Evolutionary conservation across 2,797 vertebrate genomes (phyloP), one percentile per base, ranked within the genome.

Genomic region (Hoplostethus mediterraneus): DNA sequence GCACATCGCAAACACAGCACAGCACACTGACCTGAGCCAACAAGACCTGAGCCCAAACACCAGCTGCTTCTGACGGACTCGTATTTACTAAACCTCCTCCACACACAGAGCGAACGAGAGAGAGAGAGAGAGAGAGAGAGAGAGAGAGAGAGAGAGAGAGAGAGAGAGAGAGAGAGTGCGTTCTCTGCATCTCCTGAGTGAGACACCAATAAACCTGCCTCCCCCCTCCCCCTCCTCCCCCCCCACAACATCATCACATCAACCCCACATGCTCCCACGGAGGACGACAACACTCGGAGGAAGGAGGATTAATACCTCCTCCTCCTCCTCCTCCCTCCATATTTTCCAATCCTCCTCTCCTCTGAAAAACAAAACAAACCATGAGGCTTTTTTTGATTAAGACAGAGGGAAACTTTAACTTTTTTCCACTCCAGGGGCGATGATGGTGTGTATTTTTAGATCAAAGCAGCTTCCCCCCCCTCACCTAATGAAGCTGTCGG

Each of bases 381-480:
- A 28, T 5, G 51, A 53, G 62, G 62, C 51, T 21, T 56, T 80
- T 69, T 84, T 75, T 81, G 77, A 86, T 89, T 75, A 87, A 90
- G 79, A 91, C 70, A 83, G 58, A 66, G 68, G 80, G 58, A 91
- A 89, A 82, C 87, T 89, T 86, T 85, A 90, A 91, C 86, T 84
- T 21, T 88, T 87, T 82, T 82, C 67, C 81, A 81, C 84, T 92
- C 86, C 81, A 82, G 83, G 86, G 88, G 87, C 77, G 30, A 80
- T 70, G 83, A 77, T 73, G 74, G 53, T 76, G 70, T 67, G 55
- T 90, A 94, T 93, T 90, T 94, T 92, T 93, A 93, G 93, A 94
- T 94, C 90, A 95, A 94, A 94, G 90, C 82, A 68, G 13, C 67
- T 36, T 31, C 67, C 44, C 66, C 77, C 59, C 66, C 77, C 59